These are phyloP conservation scores for Lepisosteus osseus DNA, from an alignment of 2,113 vertebrate genomes.

Conservation along the genomic window DNA sequence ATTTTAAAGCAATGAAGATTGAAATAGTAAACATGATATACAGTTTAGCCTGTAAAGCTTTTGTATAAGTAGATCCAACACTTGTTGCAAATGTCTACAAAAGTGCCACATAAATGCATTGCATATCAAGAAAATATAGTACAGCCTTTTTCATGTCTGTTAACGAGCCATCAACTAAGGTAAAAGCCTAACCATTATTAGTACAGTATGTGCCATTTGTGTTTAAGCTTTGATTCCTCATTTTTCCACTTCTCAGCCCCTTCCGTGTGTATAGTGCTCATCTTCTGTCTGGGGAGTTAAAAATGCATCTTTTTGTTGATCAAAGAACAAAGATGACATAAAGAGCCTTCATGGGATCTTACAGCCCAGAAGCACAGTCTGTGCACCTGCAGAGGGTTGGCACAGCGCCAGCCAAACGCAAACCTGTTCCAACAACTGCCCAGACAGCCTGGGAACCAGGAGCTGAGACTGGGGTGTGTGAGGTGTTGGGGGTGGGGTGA, in stretches of 20 bases:
- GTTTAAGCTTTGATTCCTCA: background rate
- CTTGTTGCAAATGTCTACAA: no score
- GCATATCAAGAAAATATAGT: no score
- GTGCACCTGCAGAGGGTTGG: constrained; percentile 5
- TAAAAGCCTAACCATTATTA: no score
- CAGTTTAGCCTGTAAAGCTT: no score
- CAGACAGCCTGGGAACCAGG: background rate
- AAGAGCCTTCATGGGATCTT: background rate
- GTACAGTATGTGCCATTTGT: no score
- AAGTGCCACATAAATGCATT: no score
- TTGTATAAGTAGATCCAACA: no score
- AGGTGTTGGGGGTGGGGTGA: background rate
- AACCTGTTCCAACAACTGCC: background rate
- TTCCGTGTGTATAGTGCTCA: background rate
- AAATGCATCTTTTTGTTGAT: background rate
- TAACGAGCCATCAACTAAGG: no score
- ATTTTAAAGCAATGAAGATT: no score
- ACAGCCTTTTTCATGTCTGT: no score
- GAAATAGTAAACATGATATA: no score
- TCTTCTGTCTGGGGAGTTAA: background rate
- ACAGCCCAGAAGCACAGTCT: background rate
- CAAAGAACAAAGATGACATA: background rate
- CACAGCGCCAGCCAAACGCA: background rate
- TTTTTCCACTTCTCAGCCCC: background rate
- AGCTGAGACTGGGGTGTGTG: background rate